Evolutionary conservation across 2,888 invertebrate species (phyloP).

Genomic region (Agriopis marginaria): DNA sequence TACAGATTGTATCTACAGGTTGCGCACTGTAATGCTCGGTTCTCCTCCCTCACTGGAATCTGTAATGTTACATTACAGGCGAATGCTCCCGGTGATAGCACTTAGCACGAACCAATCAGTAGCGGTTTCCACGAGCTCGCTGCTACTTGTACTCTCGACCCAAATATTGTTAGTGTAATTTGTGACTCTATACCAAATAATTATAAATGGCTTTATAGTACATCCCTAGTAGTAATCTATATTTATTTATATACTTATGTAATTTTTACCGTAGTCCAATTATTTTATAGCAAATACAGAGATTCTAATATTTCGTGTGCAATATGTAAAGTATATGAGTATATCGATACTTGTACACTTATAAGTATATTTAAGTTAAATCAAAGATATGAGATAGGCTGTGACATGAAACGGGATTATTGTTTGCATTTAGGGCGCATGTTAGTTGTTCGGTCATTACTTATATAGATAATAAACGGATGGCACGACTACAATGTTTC

Average conservation of each 20-base stretch:
- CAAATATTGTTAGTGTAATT: too few species aligned
- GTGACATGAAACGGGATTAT: constrained; percentile 11
- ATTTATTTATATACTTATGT: background rate
- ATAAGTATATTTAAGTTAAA: constrained; percentile 4
- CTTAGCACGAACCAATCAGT: too few species aligned
- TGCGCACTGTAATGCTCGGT: too few species aligned
- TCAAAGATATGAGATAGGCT: constrained; percentile 14
- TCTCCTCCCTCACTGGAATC: too few species aligned
- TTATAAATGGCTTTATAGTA: too few species aligned
- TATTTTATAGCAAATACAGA: background rate
- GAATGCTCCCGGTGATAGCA: too few species aligned
- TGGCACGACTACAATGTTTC: constrained; percentile 7
- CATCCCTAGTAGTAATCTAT: too few species aligned
- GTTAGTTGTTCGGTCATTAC: constrained; percentile 8
- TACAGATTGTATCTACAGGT: too few species aligned
- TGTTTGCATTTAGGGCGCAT: background rate
- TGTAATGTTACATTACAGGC: too few species aligned
- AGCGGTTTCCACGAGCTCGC: too few species aligned
- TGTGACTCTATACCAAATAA: too few species aligned
- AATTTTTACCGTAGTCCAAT: background rate
- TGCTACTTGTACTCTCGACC: too few species aligned
- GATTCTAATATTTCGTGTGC: background rate
- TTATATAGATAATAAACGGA: constrained; percentile 21
- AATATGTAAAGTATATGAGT: background rate
- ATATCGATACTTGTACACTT: background rate